These are phyloP conservation scores for Brachypalpus laphriformis DNA, from an alignment of 2,888 invertebrate genomes.

Conservation along the genomic window DNA sequence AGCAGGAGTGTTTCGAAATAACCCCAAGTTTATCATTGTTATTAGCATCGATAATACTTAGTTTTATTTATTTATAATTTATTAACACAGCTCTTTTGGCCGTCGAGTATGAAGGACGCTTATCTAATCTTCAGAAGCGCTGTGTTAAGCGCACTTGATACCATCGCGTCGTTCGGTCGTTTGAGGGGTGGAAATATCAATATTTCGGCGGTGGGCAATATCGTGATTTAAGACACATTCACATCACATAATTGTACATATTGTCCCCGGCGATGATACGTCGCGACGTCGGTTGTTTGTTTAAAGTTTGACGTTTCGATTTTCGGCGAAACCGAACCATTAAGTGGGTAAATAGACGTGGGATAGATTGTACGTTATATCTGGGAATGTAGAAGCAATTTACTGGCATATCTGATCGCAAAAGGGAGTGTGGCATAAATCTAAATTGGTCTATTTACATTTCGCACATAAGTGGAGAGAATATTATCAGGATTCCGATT, in stretches of 20 bases:
- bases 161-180: neutral
- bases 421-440: conserved; percentile 1
- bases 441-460: neutral
- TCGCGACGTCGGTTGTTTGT: neutral
- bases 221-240: neutral
- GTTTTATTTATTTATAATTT: conserved; percentile 22
- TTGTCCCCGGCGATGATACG: no score
- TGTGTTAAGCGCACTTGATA: conserved; percentile 27
- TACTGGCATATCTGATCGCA: neutral
- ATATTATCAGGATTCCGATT: neutral
- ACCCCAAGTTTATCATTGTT: conserved; percentile 25
- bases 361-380: neutral
- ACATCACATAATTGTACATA: neutral
- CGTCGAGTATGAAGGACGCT: neutral
- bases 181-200: neutral
- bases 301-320: conserved; percentile 4
- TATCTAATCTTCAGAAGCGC: conserved; percentile 43
- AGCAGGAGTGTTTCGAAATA: conserved; percentile 29
- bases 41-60: conserved; percentile 32
- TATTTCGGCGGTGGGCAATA: neutral
- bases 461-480: neutral
- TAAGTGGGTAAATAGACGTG: neutral
- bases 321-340: neutral
- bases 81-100: conserved; percentile 3
- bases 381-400: neutral